phyloP scores from a whole-genome alignment of 2,797 vertebrate genomes.

The Lerista edwardsae region DNA sequence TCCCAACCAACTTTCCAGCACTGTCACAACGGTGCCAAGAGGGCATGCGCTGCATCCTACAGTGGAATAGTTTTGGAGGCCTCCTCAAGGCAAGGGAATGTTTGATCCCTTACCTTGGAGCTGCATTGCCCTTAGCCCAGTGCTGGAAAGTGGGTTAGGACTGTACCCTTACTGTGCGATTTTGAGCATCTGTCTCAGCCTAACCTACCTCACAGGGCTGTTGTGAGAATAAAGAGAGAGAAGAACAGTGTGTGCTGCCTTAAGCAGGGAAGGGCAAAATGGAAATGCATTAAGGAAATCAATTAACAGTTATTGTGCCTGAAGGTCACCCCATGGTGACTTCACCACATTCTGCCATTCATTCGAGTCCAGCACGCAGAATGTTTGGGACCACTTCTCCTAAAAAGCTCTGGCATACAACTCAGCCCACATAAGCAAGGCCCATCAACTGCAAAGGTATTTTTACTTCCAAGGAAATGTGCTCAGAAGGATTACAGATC shows the following conservation, averaged over 20 bases:
- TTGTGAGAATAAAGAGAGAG: background rate
- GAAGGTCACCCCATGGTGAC: background rate
- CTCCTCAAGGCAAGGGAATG: too few species aligned
- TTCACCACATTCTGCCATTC: background rate
- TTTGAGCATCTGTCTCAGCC: too few species aligned
- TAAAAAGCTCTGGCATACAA: background rate
- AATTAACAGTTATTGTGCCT: background rate
- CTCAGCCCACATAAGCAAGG: background rate
- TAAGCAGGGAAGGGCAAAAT: background rate
- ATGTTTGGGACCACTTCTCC: background rate
- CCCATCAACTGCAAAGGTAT: background rate
- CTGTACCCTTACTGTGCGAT: too few species aligned
- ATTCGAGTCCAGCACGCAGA: background rate
- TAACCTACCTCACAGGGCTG: background rate
- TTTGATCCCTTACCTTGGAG: too few species aligned
- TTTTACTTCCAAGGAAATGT: slow-evolving; percentile 16
- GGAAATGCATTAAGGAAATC: too few species aligned
- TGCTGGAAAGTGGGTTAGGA: too few species aligned
- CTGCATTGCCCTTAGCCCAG: too few species aligned
- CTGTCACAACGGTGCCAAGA: too few species aligned
- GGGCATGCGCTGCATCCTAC: too few species aligned
- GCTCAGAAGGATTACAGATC: background rate
- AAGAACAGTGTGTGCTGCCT: background rate
- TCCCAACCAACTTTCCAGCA: too few species aligned
- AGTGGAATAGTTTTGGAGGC: too few species aligned